These are phyloP conservation scores for Cephalopterus ornatus DNA, from an alignment of 2,113 vertebrate genomes.

Conservation along the genomic window DNA sequence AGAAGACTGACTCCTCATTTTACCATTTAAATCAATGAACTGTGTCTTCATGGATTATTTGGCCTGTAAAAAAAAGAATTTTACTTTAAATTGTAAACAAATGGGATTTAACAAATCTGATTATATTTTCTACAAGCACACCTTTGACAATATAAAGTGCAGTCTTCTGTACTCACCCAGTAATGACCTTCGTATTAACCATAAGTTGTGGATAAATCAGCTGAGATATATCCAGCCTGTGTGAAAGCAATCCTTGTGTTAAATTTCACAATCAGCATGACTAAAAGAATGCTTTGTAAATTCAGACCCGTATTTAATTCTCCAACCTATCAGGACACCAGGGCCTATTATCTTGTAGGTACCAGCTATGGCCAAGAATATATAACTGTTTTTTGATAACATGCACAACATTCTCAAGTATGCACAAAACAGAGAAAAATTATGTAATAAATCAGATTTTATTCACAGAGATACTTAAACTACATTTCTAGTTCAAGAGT, in stretches of 20 bases:
- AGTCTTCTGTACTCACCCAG: not conserved
- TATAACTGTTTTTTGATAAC: not conserved
- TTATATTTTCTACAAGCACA: not conserved
- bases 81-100: not conserved
- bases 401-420: not conserved
- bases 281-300: not conserved
- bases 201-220: not conserved
- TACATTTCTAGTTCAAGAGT: not conserved
- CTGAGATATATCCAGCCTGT: not conserved
- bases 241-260: not conserved
- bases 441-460: not conserved
- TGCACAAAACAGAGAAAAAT: not conserved
- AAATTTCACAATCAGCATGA: not conserved
- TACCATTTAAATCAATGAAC: not conserved
- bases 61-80: not conserved
- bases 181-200: not conserved
- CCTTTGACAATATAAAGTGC: not conserved
- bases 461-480: not conserved
- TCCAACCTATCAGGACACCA: accelerated
- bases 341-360: not conserved
- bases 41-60: not conserved
- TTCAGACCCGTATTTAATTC: not conserved
- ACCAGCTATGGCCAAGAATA: not conserved
- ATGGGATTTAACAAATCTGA: not conserved
- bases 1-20: not conserved